Evolutionary conservation across 2,888 invertebrate genomes (phyloP), one percentile per base, ranked within the genome.

Genomic region (Zaprionus bogoriensis): DNA sequence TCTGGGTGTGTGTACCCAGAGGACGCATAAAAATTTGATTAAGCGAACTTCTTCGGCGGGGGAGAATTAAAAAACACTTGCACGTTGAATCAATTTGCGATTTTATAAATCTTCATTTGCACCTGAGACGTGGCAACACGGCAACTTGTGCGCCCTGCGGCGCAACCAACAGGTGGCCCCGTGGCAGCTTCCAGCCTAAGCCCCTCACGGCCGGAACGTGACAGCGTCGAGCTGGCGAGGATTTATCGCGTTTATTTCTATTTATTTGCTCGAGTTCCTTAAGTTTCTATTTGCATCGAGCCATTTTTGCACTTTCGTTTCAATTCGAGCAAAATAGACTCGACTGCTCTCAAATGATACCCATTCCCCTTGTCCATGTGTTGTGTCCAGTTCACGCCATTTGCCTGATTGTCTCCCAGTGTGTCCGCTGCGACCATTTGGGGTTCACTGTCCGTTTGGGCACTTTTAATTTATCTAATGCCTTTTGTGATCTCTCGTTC

Each of bases 321-420:
- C 89, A 89, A 90, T 90, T 36, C 90, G 89, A n/a, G n/a, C n/a
- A n/a, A n/a, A n/a, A n/a, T n/a, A n/a, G n/a, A 80, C 86, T 86
- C 88, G 84, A 90, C 89, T 87, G 89, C 74, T 70, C 78, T 60
- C 39, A 57, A 67, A 57, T 36, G 32, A 36, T 5, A 1, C 32
- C 32, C 14, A 14, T 3, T 10, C 2, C 32, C 14, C 32, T 28
- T 47, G 46, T 50, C 25, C 23, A 23, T 17, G 19, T 12, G 39
- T 39, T 42, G 48, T 25, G 27, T 42, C 20, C 50, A 63, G 74
- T 82, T 88, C 77, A 76, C 84, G 76, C 88, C 89, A 89, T 89
- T 88, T 89, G 69, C 60, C 77, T 85, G 85, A 89, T 89, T 89
- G 88, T 87, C 71, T 12, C 17, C 14, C n/a, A n/a, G n/a, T n/a